Evolutionary conservation across 2,797 vertebrate genomes (phyloP).

Genomic region (Hemitrygon akajei): DNA sequence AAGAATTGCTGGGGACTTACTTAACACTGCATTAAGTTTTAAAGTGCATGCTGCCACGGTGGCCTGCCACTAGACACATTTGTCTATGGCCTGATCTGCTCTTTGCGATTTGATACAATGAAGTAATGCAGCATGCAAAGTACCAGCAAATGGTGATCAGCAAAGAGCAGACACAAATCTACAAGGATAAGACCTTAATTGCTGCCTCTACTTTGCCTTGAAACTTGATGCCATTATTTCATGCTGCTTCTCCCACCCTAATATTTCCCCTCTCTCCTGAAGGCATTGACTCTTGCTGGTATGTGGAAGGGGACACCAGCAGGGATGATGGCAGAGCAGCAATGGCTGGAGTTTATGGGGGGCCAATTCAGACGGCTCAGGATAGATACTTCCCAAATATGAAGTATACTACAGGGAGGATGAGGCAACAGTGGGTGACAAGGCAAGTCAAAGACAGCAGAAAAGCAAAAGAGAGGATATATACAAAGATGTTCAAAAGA

Average conservation of each 20-base stretch:
- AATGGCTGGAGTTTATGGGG: too few relatives aligned
- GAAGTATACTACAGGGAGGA: too few relatives aligned
- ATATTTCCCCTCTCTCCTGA: neutral
- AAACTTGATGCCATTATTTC: slow-evolving; percentile 52
- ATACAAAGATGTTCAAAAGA: too few relatives aligned
- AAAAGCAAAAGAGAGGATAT: too few relatives aligned
- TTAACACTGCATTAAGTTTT: slow-evolving; percentile 58
- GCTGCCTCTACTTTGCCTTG: slow-evolving; percentile 58
- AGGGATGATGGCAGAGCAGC: too few relatives aligned
- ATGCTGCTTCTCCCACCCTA: neutral
- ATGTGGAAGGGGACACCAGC: too few relatives aligned
- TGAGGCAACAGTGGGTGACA: too few relatives aligned
- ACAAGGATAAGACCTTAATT: slow-evolving; percentile 62
- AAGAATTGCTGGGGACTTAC: slow-evolving; percentile 68
- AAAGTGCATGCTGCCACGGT: slow-evolving; percentile 74
- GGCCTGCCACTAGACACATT: slow-evolving; percentile 68
- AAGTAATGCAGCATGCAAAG: slow-evolving; percentile 55
- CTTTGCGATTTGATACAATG: slow-evolving; percentile 62
- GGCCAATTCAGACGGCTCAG: too few relatives aligned
- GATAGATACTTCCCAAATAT: too few relatives aligned
- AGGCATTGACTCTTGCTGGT: neutral
- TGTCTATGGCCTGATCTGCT: slow-evolving; percentile 62
- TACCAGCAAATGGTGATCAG: slow-evolving; percentile 61
- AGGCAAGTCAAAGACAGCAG: too few relatives aligned
- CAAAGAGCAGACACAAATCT: slow-evolving; percentile 57